phyloP scores from a whole-genome alignment of 2,797 vertebrate species.

The Pseudochirops cupreus region DNA sequence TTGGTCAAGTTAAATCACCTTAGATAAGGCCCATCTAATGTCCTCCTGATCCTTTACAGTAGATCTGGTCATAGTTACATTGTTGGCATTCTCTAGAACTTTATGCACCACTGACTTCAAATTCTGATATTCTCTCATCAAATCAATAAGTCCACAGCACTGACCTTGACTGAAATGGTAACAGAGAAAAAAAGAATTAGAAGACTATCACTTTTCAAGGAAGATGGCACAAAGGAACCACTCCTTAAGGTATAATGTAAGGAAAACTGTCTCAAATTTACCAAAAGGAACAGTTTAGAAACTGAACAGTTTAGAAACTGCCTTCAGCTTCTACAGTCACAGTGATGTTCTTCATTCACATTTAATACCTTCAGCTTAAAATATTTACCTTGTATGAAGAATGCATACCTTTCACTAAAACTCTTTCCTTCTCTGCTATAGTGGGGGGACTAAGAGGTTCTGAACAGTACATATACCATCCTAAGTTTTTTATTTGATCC shows the following conservation, averaged over 20 bases:
- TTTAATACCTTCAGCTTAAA: conserved; percentile 1
- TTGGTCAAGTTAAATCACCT: conserved; percentile 85
- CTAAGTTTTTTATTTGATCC: neutral
- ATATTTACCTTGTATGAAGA: neutral
- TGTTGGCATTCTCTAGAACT: conserved; percentile 89
- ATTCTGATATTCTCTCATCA: conserved; percentile 92
- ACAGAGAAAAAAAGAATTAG: conserved; percentile 25
- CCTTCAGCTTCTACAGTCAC: neutral
- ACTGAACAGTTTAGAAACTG: neutral
- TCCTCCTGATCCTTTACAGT: conserved; percentile 92
- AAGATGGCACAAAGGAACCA: neutral
- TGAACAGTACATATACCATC: neutral
- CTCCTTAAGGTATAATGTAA: neutral
- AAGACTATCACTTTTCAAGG: neutral
- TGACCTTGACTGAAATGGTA: conserved; percentile 90
- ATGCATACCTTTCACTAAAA: neutral
- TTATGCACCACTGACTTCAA: conserved; percentile 88
- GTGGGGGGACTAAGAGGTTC: neutral
- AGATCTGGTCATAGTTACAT: conserved; percentile 87
- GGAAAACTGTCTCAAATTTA: too few relatives aligned
- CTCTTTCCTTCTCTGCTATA: neutral
- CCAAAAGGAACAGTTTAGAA: neutral
- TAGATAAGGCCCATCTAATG: conserved; percentile 89
- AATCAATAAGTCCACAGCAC: conserved; percentile 89
- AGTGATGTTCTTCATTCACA: neutral